Percentiles rank a stretch among this genome's conserved stretches.
These are phyloP conservation scores for Pachyramphus minor DNA, from an alignment of 2,113 vertebrate genomes.

Conservation along the genomic window DNA sequence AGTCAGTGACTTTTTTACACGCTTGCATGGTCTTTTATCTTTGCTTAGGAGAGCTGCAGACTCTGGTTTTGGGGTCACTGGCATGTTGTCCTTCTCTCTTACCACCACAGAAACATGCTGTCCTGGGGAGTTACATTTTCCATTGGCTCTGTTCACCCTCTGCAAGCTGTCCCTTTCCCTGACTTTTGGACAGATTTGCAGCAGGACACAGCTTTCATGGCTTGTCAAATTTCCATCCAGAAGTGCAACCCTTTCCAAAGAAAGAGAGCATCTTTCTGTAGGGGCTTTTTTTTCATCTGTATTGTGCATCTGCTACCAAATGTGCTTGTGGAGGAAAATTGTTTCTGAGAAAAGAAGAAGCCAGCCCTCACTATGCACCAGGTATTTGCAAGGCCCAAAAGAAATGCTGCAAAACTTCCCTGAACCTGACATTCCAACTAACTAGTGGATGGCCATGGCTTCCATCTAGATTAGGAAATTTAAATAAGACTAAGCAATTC, in stretches of 20 bases:
- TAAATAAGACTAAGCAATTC: neutral
- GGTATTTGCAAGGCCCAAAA: neutral
- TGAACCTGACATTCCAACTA: rapidly evolving
- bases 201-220: neutral
- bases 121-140: conserved; percentile 50
- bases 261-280: neutral
- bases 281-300: neutral
- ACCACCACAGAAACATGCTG: conserved; percentile 3
- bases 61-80: neutral
- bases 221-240: conserved; percentile 5
- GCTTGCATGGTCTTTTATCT: neutral
- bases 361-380: neutral
- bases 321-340: neutral
- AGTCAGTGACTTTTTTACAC: neutral
- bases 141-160: conserved; percentile 40
- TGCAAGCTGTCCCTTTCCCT: conserved; percentile 43
- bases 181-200: conserved; percentile 19
- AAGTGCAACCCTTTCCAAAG: conserved; percentile 11
- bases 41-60: neutral
- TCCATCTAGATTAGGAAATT: neutral
- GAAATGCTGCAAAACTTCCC: neutral
- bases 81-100: conserved; percentile 28
- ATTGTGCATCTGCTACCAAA: neutral
- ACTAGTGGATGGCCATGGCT: neutral
- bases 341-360: neutral